These are phyloP conservation scores for Lamellibrachia columna DNA, from an alignment of 2,888 invertebrate species.

Conservation along the genomic window DNA sequence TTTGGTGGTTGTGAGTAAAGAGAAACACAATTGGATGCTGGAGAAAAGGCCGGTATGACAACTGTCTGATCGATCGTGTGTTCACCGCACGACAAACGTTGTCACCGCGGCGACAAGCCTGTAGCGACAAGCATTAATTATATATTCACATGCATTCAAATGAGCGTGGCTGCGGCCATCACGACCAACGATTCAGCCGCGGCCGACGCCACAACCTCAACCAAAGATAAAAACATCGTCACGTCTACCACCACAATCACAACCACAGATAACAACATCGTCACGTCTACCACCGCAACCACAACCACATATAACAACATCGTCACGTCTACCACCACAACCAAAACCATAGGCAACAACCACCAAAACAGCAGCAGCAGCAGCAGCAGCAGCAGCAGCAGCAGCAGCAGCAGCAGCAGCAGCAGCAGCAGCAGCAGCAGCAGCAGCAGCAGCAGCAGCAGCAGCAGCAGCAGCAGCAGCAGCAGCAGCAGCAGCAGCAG, in stretches of 20 bases:
- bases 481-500: neutral
- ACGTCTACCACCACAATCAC: neutral
- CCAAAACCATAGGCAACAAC: no score
- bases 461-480: neutral
- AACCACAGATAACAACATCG: neutral
- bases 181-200: neutral
- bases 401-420: neutral
- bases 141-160: neutral
- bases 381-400: no score
- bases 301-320: neutral
- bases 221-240: neutral
- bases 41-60: neutral
- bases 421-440: neutral
- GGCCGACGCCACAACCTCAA: neutral
- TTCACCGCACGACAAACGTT: neutral
- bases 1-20: neutral
- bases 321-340: neutral
- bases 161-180: neutral
- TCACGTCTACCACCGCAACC: neutral
- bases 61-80: slow-evolving; percentile 6
- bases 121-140: neutral
- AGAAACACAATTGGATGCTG: neutral
- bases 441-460: neutral
- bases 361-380: no score
- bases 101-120: neutral